phyloP scores from a whole-genome alignment of 2,797 vertebrate genomes.

The Rhinella marina region DNA sequence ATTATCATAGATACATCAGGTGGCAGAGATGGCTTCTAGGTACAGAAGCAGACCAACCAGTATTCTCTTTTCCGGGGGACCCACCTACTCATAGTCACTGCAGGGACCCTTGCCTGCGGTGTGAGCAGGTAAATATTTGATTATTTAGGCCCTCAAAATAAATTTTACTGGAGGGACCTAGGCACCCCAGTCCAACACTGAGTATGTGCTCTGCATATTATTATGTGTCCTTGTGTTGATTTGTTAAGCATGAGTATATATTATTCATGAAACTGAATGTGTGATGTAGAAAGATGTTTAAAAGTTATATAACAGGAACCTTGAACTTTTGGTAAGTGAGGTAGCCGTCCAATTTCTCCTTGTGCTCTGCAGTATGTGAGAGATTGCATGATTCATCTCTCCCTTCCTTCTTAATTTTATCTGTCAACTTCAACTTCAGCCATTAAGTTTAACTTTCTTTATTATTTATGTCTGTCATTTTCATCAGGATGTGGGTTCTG shows the following conservation, averaged over 20 bases:
- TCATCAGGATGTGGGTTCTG: constrained; percentile 24
- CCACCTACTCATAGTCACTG: too few species aligned
- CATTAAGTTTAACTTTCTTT: constrained; percentile 36
- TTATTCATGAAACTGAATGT: neutral
- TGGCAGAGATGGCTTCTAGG: too few species aligned
- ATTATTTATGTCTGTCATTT: constrained; percentile 61
- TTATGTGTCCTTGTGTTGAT: neutral
- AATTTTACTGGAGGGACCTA: too few species aligned
- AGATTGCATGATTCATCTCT: constrained; percentile 28
- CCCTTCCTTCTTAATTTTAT: neutral
- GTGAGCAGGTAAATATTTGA: too few species aligned
- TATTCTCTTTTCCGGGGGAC: too few species aligned
- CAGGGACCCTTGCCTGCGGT: too few species aligned
- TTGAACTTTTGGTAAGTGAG: neutral
- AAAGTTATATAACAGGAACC: neutral
- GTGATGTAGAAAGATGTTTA: too few species aligned
- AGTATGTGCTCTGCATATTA: neutral
- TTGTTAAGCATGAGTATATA: neutral
- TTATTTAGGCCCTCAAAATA: neutral
- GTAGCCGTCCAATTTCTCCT: constrained; percentile 8
- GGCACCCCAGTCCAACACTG: too few species aligned
- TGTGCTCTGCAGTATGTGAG: neutral
- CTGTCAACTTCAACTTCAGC: constrained; percentile 36
- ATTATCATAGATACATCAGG: too few species aligned
- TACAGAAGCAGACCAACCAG: too few species aligned